Base-by-base conservation (phyloP, 2,113 vertebrate genomes). In the Oryzias curvinotus region DNA sequence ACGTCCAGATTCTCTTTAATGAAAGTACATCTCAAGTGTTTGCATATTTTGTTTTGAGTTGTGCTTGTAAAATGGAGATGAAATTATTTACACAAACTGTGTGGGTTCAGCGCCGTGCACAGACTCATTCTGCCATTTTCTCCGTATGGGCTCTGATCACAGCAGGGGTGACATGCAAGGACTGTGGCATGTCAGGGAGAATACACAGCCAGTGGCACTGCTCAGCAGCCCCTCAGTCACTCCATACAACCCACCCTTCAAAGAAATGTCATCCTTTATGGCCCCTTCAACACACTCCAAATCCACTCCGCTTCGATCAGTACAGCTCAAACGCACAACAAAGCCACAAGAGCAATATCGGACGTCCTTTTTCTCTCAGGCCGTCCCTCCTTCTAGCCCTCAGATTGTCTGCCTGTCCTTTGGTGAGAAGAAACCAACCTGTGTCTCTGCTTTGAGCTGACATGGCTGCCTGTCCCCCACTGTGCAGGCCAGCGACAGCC, bases 251-350 rank as follows among this genome's bases (percentile, higher is more conserved):
- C 73, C 79, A 77, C 62, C 77, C 90, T 92, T 93, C 90, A 91
- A 92, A 91, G 90, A 91, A 92, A 92, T 91, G 91, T 89, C 90
- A 91, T 82, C 85, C 85, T 90, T 90, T 91, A 91, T 90, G 84
- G 61, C 82, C 62, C 78, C 87, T 88, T 87, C 80, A 84, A 85
- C 87, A 84, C 88, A 82, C 78, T 80, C 72, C 75, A 77, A 83
- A 87, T 81, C 80, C 74, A 78, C 85, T 86, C 83, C 82, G 66
- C 83, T 85, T 87, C 85, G 85, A 88, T 87, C 85, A 82, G 70
- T 65, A 79, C 82, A 65, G 77, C 86, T 87, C 85, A 85, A 82
- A 85, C 86, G 77, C 83, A 89, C 88, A 86, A 90, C 85, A 89
- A 89, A 87, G 86, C 78, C 71, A 57, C 82, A 42, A 75, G 82